These are phyloP conservation scores for Proterorhinus semilunaris DNA, from an alignment of 2,113 vertebrate genomes.

Conservation along the genomic window DNA sequence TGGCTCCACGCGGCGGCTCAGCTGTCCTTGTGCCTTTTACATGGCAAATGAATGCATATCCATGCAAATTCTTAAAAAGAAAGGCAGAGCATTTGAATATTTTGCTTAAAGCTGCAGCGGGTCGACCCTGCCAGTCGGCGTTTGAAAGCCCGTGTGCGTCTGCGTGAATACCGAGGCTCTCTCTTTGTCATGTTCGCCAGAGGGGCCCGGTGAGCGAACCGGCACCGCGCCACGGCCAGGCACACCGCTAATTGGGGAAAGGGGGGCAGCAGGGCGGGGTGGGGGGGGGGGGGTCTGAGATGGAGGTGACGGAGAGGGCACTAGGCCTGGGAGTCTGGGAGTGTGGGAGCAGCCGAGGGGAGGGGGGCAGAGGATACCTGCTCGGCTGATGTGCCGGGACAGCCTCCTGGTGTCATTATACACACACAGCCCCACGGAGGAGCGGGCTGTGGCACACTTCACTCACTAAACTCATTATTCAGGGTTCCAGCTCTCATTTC, in stretches of 20 bases:
- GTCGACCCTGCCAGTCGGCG: conserved; percentile 75
- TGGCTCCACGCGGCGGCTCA: conserved; percentile 61
- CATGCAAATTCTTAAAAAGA: conserved; percentile 77
- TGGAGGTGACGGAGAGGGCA: conserved; percentile 71
- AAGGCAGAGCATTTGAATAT: conserved; percentile 75
- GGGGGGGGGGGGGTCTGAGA: conserved; percentile 59
- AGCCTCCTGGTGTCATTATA: conserved; percentile 80
- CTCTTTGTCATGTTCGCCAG: conserved; percentile 78
- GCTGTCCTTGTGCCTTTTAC: conserved; percentile 77
- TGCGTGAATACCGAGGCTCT: conserved; percentile 73
- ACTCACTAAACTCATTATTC: not conserved
- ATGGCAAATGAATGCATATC: conserved; percentile 78
- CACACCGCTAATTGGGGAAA: conserved; percentile 78
- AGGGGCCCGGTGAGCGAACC: conserved; percentile 71
- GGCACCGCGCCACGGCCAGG: conserved; percentile 71
- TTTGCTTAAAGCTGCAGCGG: conserved; percentile 76
- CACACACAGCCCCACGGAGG: conserved; percentile 47
- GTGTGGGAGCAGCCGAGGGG: conserved; percentile 32
- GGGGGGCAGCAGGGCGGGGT: conserved; percentile 65
- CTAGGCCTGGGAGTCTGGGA: conserved; percentile 33
- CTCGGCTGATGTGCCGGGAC: conserved; percentile 78
- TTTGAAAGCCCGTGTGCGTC: conserved; percentile 68
- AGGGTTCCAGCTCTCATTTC: no score
- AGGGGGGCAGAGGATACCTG: conserved; percentile 63
- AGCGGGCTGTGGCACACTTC: not conserved